Evolutionary conservation across 2,113 vertebrate species (phyloP).

Genomic region (Podocnemis expansa): DNA sequence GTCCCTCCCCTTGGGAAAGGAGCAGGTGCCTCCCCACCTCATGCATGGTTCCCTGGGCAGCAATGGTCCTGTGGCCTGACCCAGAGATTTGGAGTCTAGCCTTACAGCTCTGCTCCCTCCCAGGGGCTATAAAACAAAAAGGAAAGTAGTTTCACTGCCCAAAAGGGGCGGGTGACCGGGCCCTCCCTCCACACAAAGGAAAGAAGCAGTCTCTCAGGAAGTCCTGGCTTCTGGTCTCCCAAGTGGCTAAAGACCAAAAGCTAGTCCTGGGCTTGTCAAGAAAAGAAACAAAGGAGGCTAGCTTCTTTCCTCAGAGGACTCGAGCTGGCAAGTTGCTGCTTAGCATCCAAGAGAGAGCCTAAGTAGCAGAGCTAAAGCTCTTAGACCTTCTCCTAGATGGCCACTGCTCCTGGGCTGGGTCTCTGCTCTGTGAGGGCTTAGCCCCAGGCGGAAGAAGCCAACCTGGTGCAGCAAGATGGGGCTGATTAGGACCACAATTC

Average conservation of each 20-base stretch:
- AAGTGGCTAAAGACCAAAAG: neutral
- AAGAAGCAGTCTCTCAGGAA: neutral
- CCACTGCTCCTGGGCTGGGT: neutral
- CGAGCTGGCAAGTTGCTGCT: neutral
- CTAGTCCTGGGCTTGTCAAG: neutral
- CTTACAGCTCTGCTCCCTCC: neutral
- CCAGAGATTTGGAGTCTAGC: neutral
- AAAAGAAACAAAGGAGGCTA: neutral
- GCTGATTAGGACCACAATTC: too few species aligned
- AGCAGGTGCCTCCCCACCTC: neutral
- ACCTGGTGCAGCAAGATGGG: too few species aligned
- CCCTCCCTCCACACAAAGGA: neutral
- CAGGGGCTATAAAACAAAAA: neutral
- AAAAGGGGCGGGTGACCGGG: neutral
- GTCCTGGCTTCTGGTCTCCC: neutral
- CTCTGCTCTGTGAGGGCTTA: neutral
- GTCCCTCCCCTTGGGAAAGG: neutral
- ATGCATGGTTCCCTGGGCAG: neutral
- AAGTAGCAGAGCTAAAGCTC: too few species aligned
- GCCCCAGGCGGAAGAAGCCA: neutral
- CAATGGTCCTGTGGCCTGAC: neutral
- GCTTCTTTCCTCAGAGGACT: neutral
- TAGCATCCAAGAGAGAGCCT: neutral
- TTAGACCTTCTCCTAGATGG: too few species aligned
- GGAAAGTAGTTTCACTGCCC: neutral